Evolutionary conservation across 2,113 vertebrate species (phyloP).

Genomic region (Pogonocichla stellata): DNA sequence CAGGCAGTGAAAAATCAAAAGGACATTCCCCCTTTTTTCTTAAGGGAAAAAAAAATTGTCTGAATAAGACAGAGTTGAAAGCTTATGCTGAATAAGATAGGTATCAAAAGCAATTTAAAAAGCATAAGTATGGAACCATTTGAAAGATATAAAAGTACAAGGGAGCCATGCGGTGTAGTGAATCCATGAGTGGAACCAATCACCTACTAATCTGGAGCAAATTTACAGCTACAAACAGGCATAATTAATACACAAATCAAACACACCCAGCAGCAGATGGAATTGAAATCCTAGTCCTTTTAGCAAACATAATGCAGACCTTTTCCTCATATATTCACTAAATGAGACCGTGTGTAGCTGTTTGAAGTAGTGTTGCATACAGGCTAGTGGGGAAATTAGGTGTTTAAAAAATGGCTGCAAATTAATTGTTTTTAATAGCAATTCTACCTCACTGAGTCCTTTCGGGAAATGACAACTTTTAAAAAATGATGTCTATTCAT

Average conservation of each 20-base stretch:
- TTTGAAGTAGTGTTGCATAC: constrained; percentile 47
- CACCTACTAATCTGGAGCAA: constrained; percentile 53
- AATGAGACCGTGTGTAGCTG: constrained; percentile 46
- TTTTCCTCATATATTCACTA: constrained; percentile 33
- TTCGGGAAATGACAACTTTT: not conserved
- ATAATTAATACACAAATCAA: constrained; percentile 66
- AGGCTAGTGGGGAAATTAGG: not conserved
- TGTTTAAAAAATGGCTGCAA: constrained; percentile 29
- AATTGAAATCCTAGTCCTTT: constrained; percentile 40
- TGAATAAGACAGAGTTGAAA: constrained; percentile 14
- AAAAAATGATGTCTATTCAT: not conserved
- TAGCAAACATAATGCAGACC: constrained; percentile 33
- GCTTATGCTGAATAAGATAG: not conserved
- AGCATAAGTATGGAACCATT: not conserved
- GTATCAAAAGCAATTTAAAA: constrained; percentile 18
- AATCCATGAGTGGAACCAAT: not conserved
- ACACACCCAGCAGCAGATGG: constrained; percentile 40
- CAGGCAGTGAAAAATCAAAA: not conserved
- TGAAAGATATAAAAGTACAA: not conserved
- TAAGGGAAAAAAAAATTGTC: not conserved
- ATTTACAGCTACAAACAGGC: constrained; percentile 58
- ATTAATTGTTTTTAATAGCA: not conserved
- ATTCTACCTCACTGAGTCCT: not conserved
- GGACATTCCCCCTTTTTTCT: not conserved
- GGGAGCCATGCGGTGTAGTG: not conserved